These are phyloP conservation scores for Tiliacea aurago DNA, from an alignment of 2,888 invertebrate species.

Conservation along the genomic window DNA sequence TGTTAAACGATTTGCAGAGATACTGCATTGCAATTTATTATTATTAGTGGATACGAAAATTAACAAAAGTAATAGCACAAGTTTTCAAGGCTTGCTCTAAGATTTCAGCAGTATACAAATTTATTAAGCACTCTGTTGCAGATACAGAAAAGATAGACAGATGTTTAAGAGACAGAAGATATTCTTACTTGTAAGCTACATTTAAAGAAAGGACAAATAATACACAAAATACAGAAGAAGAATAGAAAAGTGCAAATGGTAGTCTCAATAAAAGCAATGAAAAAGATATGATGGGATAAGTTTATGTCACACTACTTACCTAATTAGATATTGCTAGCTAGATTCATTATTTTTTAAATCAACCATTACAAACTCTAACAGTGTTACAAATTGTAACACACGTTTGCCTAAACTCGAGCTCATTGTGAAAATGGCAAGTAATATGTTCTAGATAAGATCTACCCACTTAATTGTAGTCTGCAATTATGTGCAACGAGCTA, in stretches of 20 bases:
- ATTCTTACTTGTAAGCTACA: not conserved
- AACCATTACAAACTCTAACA: not conserved
- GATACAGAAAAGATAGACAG: not conserved
- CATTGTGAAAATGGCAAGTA: constrained; percentile 41
- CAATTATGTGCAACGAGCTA: constrained; percentile 35
- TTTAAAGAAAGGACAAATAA: not conserved
- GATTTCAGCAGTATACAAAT: not conserved
- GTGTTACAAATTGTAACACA: constrained; percentile 12
- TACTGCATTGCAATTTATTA: not conserved
- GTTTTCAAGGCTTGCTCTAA: not conserved
- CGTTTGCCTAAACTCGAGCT: constrained; percentile 23
- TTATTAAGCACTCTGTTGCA: not conserved
- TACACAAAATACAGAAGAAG: not conserved
- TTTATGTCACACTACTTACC: not conserved
- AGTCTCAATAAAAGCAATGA: not conserved
- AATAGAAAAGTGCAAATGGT: not conserved
- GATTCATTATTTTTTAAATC: too few species aligned
- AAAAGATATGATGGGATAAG: not conserved
- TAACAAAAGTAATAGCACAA: not conserved
- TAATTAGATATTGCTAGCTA: not conserved
- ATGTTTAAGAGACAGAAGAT: not conserved
- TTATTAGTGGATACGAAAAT: not conserved
- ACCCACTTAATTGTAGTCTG: constrained; percentile 18
- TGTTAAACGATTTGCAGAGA: not conserved
- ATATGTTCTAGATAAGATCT: constrained; percentile 31